phyloP scores from a whole-genome alignment of 1,140 invertebrate genomes.

The Panagrolaimus sp. region DNA sequence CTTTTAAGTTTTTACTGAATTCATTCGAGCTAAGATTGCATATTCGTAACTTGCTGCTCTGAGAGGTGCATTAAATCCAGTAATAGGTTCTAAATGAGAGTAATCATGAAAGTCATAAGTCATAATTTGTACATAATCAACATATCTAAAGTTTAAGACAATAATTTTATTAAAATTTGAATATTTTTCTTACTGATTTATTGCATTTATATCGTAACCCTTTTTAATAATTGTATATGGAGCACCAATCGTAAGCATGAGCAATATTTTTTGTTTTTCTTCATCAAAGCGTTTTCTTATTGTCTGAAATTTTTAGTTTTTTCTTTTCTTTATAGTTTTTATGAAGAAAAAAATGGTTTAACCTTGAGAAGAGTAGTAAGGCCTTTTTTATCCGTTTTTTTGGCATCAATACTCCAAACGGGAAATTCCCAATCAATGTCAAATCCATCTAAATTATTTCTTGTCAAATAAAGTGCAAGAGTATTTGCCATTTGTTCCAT shows the following conservation, averaged over 20 bases:
- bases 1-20: slow-evolving; percentile 37
- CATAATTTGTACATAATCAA: slow-evolving; percentile 49
- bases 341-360: not conserved
- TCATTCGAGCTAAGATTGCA: slow-evolving; percentile 37
- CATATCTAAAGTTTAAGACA: slow-evolving; percentile 32
- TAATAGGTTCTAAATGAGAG: slow-evolving; percentile 33
- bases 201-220: slow-evolving; percentile 34
- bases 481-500: slow-evolving; percentile 18
- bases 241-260: slow-evolving; percentile 35
- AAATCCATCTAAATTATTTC: slow-evolving; percentile 40
- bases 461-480: slow-evolving; percentile 28
- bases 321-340: slow-evolving; percentile 5
- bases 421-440: slow-evolving; percentile 55
- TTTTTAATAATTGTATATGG: slow-evolving; percentile 39
- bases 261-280: slow-evolving; percentile 20
- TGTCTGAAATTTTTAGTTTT: slow-evolving; percentile 24
- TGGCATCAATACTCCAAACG: slow-evolving; percentile 38
- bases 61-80: slow-evolving; percentile 50
- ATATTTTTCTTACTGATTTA: slow-evolving; percentile 35
- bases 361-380: slow-evolving; percentile 37
- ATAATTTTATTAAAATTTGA: not conserved
- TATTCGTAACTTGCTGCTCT: slow-evolving; percentile 29
- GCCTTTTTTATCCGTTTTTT: slow-evolving; percentile 29
- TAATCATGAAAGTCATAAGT: slow-evolving; percentile 52
- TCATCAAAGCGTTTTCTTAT: slow-evolving; percentile 27